Base-by-base conservation (phyloP, 2,797 vertebrate genomes). In the Phoeniculus purpureus region DNA sequence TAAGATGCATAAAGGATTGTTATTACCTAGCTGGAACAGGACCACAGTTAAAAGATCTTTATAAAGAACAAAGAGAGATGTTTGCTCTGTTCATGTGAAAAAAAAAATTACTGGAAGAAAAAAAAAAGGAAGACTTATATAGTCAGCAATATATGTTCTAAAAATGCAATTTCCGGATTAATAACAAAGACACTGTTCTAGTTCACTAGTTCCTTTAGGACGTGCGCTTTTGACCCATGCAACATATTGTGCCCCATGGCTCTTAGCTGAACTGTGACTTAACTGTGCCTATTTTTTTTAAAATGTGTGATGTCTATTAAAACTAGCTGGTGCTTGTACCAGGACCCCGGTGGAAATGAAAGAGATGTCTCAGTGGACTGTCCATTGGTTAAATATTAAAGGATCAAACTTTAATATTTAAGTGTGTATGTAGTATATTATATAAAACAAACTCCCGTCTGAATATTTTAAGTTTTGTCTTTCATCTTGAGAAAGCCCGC, bases 161-260 rank as follows among this genome's bases (percentile, higher is more conserved):
- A 97, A 97, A 98, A 98, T 97, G 97, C 97, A 97, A 98, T 98
- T 98, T 98, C 97, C 96, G 96, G 97, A 97, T 98, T 98, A 97
- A 98, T 98, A 98, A 97, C 97, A 91, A 97, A 97, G 97, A 96
- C 82, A 71, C 96, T 95, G 97, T 96, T 97, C 94, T 91, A 92
- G 97, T 95, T 96, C 94, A 62, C 94, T 72, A 71, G 96, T 94
- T 96, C 97, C 97, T 97, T 83, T 92, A 97, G 97, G 97, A 97
- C 27, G 65, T 97, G 97, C 22, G 97, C 97, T 96, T 96, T 97
- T 97, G 97, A 98, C 97, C 98, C 96, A 93, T 94, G 89, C 96
- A 97, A 95, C 97, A 98, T 98, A 98, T 98, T 98, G 97, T 97
- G 97, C 98, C 98, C 98, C 72, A 97, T 97, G 97, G 98, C 98